These are phyloP conservation scores for Syrmaticus mikado DNA, from an alignment of 2,113 vertebrate genomes.

Conservation along the genomic window DNA sequence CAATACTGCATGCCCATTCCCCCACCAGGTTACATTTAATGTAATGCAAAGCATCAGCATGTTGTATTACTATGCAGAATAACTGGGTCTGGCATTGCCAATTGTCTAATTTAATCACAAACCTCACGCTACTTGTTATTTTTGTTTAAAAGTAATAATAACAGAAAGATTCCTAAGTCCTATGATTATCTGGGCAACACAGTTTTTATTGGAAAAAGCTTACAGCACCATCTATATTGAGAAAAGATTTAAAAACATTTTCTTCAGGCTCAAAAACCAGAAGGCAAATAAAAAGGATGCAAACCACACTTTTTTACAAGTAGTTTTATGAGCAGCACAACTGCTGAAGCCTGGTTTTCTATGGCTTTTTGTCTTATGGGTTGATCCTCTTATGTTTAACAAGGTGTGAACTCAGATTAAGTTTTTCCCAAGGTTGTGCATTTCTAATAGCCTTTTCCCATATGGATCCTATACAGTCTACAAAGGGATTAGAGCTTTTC, in stretches of 20 bases:
- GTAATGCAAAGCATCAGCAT: background rate
- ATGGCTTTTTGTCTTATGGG: background rate
- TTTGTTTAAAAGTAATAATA: background rate
- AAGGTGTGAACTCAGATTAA: background rate
- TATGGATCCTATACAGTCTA: background rate
- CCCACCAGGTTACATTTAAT: background rate
- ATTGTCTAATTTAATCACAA: background rate
- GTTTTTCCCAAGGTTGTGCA: background rate
- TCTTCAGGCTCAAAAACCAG: background rate
- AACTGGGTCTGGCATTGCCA: background rate
- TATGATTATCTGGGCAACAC: background rate
- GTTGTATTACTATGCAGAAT: background rate
- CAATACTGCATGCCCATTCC: background rate
- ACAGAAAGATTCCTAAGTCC: constrained; percentile 1
- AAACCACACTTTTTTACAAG: constrained; percentile 30
- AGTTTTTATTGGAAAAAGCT: background rate
- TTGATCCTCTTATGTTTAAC: constrained; percentile 45
- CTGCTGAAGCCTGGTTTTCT: background rate
- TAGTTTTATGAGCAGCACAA: constrained; percentile 3
- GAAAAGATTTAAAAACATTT: background rate
- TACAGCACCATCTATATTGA: background rate
- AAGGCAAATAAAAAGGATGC: background rate
- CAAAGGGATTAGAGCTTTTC: background rate
- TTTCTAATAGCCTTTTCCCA: background rate
- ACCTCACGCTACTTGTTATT: background rate